These are phyloP conservation scores for Sylvia borin DNA, from an alignment of 2,797 vertebrate genomes.

Conservation along the genomic window DNA sequence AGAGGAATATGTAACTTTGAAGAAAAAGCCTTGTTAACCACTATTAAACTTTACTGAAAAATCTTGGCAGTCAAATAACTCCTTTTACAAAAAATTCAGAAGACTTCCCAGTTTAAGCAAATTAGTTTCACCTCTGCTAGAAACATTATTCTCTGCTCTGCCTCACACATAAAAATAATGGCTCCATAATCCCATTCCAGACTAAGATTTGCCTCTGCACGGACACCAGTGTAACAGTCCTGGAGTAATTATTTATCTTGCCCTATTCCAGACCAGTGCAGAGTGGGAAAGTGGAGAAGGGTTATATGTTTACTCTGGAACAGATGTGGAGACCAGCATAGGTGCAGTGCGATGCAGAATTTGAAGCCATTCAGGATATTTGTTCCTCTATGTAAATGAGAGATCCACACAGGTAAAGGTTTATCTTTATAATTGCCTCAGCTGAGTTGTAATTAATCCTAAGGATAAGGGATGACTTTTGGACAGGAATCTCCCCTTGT, in stretches of 20 bases:
- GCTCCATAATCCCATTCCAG: not conserved
- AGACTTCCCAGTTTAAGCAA: not conserved
- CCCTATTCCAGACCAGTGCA: not conserved
- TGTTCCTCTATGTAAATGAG: not conserved
- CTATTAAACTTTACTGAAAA: not conserved
- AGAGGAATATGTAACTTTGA: not conserved
- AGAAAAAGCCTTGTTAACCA: not conserved
- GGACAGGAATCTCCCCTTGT: not conserved
- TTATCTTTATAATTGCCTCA: not conserved
- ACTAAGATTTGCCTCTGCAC: not conserved
- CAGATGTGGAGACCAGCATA: rapidly evolving
- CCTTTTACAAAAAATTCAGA: not conserved
- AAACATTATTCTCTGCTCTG: not conserved
- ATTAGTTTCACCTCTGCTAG: not conserved
- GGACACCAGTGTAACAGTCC: not conserved
- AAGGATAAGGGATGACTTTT: not conserved
- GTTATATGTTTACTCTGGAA: not conserved
- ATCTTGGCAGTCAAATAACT: not conserved
- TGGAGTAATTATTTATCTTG: not conserved
- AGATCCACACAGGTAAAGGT: not conserved
- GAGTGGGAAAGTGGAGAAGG: not conserved
- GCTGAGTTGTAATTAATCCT: not conserved
- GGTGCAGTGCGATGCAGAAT: not conserved
- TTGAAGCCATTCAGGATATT: not conserved
- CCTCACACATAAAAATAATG: not conserved